Percentiles rank a stretch among this genome's conserved stretches.
Evolutionary conservation across 2,113 vertebrate species (phyloP).

Genomic region (Gopherus flavomarginatus): DNA sequence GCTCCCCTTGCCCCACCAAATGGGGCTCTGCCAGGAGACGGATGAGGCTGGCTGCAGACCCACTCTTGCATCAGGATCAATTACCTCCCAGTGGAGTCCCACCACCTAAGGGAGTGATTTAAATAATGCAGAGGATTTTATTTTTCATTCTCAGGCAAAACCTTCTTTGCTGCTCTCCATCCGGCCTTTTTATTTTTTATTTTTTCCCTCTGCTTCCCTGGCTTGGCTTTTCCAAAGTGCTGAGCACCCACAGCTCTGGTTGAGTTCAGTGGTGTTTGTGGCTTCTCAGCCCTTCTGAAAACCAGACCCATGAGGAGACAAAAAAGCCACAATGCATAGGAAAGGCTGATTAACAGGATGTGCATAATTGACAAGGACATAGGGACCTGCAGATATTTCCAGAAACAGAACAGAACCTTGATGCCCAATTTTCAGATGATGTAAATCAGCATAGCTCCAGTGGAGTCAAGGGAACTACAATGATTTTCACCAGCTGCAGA

Average conservation of each 20-base stretch:
- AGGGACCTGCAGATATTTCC: background rate
- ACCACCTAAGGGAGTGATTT: background rate
- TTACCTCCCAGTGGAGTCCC: background rate
- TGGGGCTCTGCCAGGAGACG: background rate
- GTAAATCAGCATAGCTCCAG: background rate
- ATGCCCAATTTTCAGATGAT: background rate
- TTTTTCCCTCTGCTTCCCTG: background rate
- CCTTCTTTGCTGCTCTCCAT: background rate
- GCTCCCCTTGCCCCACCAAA: background rate
- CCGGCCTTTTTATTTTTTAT: background rate
- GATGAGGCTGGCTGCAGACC: background rate
- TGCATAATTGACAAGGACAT: background rate
- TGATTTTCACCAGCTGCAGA: background rate
- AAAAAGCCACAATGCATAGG: background rate
- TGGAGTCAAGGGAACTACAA: background rate
- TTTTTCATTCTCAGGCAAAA: background rate
- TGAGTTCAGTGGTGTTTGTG: background rate
- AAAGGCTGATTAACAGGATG: background rate
- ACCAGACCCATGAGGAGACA: background rate
- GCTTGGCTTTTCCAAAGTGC: background rate
- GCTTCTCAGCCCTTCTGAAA: background rate
- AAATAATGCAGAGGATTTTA: background rate
- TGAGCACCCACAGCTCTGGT: background rate
- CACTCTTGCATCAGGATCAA: background rate
- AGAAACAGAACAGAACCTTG: background rate